Evolutionary conservation across 2,797 vertebrate genomes (phyloP).

Genomic region (Onychomys leucogaster): DNA sequence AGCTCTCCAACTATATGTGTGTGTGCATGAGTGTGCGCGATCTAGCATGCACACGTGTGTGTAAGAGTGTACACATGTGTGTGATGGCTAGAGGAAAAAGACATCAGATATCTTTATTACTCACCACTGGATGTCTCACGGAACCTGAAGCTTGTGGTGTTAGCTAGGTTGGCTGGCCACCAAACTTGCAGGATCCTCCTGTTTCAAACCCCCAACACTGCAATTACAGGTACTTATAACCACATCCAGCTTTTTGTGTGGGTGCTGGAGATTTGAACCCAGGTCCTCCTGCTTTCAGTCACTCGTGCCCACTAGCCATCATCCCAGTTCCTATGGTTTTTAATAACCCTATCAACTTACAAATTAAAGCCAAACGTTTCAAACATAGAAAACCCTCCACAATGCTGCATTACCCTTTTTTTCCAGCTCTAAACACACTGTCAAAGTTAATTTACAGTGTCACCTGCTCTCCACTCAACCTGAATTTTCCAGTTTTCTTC

Average conservation of each 20-base stretch:
- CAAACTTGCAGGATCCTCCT: not conserved
- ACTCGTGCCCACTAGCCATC: not conserved
- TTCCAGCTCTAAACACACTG: not conserved
- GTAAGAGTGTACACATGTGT: not conserved
- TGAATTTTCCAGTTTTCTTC: conserved; percentile 1
- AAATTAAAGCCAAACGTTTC: not conserved
- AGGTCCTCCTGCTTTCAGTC: not conserved
- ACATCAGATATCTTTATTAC: not conserved
- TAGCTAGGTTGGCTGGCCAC: not conserved
- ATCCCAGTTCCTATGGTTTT: not conserved
- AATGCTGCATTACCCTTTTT: not conserved
- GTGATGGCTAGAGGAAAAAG: not conserved
- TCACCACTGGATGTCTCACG: not conserved
- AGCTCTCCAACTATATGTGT: too few relatives aligned
- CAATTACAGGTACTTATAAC: not conserved
- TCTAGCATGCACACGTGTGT: too few relatives aligned
- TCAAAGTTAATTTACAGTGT: not conserved
- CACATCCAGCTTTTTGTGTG: not conserved
- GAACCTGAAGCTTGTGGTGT: not conserved
- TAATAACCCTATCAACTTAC: not conserved
- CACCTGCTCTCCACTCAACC: not conserved
- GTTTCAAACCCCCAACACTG: not conserved
- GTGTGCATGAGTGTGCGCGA: too few relatives aligned
- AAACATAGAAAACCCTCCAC: not conserved
- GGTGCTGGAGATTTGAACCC: not conserved